Base-by-base conservation (phyloP, 2,888 invertebrate species). In the Oscheius onirici region DNA sequence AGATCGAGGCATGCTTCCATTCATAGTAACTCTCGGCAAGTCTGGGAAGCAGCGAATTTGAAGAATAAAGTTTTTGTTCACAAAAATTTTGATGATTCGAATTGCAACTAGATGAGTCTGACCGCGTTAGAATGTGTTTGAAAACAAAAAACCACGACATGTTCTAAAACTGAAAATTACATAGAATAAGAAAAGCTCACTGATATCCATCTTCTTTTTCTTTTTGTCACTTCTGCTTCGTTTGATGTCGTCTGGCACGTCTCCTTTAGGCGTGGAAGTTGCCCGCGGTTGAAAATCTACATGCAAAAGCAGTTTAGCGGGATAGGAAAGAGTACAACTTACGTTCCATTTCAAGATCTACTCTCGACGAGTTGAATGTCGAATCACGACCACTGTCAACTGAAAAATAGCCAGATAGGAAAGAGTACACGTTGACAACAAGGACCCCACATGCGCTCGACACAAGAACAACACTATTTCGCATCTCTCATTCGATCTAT, bases 341-440 rank as follows among this genome's bases (percentile, higher is more conserved):
- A 63, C 63, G 26, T 22, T 60, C 60, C 10, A 55, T 10, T n/a
- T 34, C 54, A 26, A 55, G 22, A 34, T 63, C 34, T 49, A 46
- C 49, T 26, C 34, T 46, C n/a, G 63, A 17, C 11, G 49, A 46
- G 26, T 63, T 46, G 17, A 63, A 63, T n/a, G 63, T 63, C 13
- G 63, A 63, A 63, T 63, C 63, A 63, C 63, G 63, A 49, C 49
- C 63, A 49, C 63, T 63, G 28, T 63, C 28, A 10, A 49, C 63
- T 63, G 49, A 63, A 63, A 63, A 26, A 41, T 8, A 58, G 41
- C 11, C 34, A 28, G 40, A 34, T 58, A 58, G 20, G 17, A 41
- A 43, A 43, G 20, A 43, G 20, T 20, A 43, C 8, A n/a, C n/a
- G n/a, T n/a, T 22, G 24, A 24, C 2, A 28, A 55, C 10, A 55